Base-by-base conservation (phyloP, 2,113 vertebrate species). In the Gymnocephalus cernua region DNA sequence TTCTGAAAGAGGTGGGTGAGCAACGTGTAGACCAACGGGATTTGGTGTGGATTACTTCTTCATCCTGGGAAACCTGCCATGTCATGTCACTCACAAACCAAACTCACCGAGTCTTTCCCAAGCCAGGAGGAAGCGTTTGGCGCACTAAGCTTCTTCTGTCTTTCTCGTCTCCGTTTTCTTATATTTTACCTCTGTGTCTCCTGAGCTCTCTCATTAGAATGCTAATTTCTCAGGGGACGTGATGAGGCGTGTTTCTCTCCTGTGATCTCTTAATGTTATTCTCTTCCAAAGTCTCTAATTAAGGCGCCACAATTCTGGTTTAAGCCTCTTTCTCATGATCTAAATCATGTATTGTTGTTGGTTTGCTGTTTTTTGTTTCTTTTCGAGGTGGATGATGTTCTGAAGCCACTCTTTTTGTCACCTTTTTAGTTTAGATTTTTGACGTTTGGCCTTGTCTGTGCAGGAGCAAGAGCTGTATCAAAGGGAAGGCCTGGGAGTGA, bases 401-500 rank as follows among this genome's bases (percentile, higher is more conserved):
- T 27, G 6, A 79, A 67, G 32, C 3, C 51, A 53, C 64, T 51
- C n/a, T n/a, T n/a, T n/a, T n/a, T n/a, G n/a, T n/a, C n/a, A n/a
- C n/a, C n/a, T n/a, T n/a, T 64, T 58, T 25, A 12, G 7, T 41
- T 51, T 68, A 21, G 11, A 32, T 63, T 62, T 62, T 38, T 77
- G 44, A 54, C 19, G 4, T 83, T 71, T 66, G 18, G 8, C 29
- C 23, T 4, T 84, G n/a, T 84, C 67, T 89, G 32, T 93, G 81
- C 91, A 98, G 98, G 98, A 99, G 58, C 98, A 99, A 96, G 98
- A 99, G 84, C 96, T 99, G 58, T 99, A 99, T 91, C 98, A 99
- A 74, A 99, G 91, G 63, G 98, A 99, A 92, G 99, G 97, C 6
- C 93, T 99, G 70, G 98, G 98, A 21, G 98, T 99, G 75, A 99